A percentile compares a stretch with the other conserved stretches of the same genome.
Conservation (phyloP, 2,797 vertebrate species). For the Sciurus carolinensis region DNA sequence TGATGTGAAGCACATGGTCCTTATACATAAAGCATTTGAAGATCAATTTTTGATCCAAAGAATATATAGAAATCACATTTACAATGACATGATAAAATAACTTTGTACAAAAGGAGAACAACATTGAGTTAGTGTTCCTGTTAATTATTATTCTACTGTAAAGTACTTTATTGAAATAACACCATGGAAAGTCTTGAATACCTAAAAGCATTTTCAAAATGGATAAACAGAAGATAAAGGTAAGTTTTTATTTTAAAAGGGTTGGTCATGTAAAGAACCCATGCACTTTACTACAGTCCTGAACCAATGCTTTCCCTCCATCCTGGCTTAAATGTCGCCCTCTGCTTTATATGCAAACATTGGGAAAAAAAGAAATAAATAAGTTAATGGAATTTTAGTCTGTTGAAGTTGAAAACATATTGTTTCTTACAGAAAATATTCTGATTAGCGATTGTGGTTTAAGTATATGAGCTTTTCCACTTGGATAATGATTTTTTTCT, state of each 20-base stretch:
- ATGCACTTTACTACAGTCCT: neutral
- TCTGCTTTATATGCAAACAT: conserved; percentile 16
- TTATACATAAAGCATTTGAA: neutral
- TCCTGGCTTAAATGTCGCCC: neutral
- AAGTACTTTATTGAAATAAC: neutral
- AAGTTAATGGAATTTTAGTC: neutral
- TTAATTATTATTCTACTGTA: neutral
- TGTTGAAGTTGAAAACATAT: neutral
- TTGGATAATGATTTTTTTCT: neutral
- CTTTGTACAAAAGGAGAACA: neutral
- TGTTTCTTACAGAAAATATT: neutral
- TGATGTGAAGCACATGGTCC: neutral
- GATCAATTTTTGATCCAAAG: neutral
- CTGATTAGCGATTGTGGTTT: neutral
- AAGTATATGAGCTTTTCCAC: neutral
- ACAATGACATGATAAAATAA: conserved; percentile 15
- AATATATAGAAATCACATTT: neutral
- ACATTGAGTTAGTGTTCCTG: neutral
- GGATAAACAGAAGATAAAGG: conserved; percentile 10
- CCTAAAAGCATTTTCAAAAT: conserved; percentile 5
- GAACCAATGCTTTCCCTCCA: neutral
- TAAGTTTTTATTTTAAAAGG: neutral
- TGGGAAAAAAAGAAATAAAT: conserved; percentile 9
- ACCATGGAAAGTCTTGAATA: neutral
- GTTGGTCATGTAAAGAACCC: neutral